Conservation (phyloP, 1,140 invertebrate genomes). For the Pseudomyrmex pallidus region DNA sequence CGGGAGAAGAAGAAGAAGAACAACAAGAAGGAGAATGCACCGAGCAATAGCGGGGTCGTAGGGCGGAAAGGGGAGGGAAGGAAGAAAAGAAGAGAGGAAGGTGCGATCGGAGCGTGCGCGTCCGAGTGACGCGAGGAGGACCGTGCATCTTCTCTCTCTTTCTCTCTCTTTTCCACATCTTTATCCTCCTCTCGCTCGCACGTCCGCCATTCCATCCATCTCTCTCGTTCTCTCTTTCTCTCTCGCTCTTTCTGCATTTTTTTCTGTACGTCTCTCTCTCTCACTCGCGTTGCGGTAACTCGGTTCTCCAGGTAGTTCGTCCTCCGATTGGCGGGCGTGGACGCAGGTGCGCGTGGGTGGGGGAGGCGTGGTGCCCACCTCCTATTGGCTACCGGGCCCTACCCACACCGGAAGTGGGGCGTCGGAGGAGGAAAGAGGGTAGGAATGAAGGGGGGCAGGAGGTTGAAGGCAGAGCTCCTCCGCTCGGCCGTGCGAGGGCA, state of each 20-base stretch:
- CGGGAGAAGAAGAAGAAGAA: slow-evolving; percentile 37
- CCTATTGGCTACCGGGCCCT: slow-evolving; percentile 75
- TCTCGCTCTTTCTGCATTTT: neutral
- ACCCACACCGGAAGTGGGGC: slow-evolving; percentile 78
- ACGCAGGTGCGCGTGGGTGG: slow-evolving; percentile 83
- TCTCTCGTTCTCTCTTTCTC: slow-evolving; percentile 12
- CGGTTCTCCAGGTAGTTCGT: slow-evolving; percentile 71
- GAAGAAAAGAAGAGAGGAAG: slow-evolving; percentile 52
- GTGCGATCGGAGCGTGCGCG: slow-evolving; percentile 70
- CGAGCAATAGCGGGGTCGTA: slow-evolving; percentile 51
- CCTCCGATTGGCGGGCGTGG: slow-evolving; percentile 78
- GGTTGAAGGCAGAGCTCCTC: slow-evolving; percentile 60
- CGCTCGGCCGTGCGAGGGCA: slow-evolving; percentile 70
- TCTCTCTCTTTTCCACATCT: slow-evolving; percentile 31
- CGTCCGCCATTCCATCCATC: slow-evolving; percentile 55
- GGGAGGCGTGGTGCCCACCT: slow-evolving; percentile 77
- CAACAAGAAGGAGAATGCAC: slow-evolving; percentile 49
- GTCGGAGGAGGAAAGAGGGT: slow-evolving; percentile 16
- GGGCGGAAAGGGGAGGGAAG: slow-evolving; percentile 39
- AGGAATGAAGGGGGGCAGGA: slow-evolving; percentile 33
- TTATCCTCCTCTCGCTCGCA: slow-evolving; percentile 38
- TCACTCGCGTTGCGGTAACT: slow-evolving; percentile 27
- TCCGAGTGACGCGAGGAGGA: slow-evolving; percentile 58
- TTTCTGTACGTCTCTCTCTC: neutral
- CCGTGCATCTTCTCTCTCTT: slow-evolving; percentile 37